A percentile compares a stretch with the other conserved stretches of the same genome.
Evolutionary conservation across 2,113 vertebrate species (phyloP).

Genomic region (Pleuronectes platessa): DNA sequence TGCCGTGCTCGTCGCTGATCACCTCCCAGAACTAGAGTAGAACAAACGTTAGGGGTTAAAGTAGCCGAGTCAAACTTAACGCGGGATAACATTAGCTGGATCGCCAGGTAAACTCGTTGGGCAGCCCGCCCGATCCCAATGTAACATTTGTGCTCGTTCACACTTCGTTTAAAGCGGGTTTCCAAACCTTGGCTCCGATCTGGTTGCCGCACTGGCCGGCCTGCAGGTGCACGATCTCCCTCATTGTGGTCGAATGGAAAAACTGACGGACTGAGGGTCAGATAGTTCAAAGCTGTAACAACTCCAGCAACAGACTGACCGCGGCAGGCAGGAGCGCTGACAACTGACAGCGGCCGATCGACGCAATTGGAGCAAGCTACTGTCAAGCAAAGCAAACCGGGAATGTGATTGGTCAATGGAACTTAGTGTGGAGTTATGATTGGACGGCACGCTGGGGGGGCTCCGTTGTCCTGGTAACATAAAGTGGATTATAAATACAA

Average conservation of each 20-base stretch:
- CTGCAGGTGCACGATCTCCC: constrained; percentile 71
- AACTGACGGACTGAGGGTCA: not conserved
- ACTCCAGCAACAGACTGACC: constrained; percentile 32
- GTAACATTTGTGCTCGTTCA: not conserved
- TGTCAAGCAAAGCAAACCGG: not conserved
- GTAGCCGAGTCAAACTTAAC: not conserved
- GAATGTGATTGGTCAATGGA: constrained; percentile 37
- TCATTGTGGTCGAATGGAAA: constrained; percentile 44
- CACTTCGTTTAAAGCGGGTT: not conserved
- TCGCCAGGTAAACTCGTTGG: constrained; percentile 24
- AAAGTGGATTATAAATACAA: not conserved
- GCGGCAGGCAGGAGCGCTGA: not conserved
- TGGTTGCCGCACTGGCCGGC: constrained; percentile 72
- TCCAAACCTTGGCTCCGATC: constrained; percentile 66
- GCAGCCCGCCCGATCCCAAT: constrained; percentile 19
- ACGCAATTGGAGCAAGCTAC: constrained; percentile 11
- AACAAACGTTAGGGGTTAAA: not conserved
- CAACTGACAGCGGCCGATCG: accelerated
- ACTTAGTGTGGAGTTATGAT: constrained; percentile 4
- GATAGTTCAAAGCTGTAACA: no score
- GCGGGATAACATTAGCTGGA: constrained; percentile 11
- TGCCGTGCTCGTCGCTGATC: constrained; percentile 73
- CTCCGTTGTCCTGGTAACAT: constrained; percentile 38
- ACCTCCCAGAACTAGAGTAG: constrained; percentile 71
- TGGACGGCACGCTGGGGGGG: not conserved